Conservation (phyloP, 1,140 invertebrate species). For the Heliothis subflexa region DNA sequence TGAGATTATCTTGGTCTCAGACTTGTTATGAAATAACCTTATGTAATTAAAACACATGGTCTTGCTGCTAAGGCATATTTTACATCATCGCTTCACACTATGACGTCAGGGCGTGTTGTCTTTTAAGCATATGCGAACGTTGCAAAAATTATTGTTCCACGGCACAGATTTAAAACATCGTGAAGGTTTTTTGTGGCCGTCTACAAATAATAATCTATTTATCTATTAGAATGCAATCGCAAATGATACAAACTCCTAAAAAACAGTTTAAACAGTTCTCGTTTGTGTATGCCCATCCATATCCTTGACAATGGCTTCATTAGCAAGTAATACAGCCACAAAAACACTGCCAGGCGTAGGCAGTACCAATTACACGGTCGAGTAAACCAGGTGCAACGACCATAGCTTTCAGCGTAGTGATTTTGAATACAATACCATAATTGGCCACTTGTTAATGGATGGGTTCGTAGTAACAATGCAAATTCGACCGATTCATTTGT, state of each 20-base stretch:
- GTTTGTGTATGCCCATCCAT: constrained; percentile 6
- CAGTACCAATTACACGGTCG: constrained; percentile 67
- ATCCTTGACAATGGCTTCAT: constrained; percentile 41
- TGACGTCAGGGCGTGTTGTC: constrained; percentile 18
- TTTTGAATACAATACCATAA: constrained; percentile 62
- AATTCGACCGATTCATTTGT: constrained; percentile 47
- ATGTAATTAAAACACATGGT: constrained; percentile 28
- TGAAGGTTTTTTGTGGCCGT: background rate
- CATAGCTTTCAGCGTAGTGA: constrained; percentile 55
- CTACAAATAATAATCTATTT: background rate
- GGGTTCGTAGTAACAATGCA: constrained; percentile 45
- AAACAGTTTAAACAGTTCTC: background rate
- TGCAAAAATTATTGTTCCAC: background rate
- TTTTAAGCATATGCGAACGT: background rate
- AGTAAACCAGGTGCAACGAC: constrained; percentile 64
- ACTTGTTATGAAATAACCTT: constrained; percentile 5
- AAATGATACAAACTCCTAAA: background rate
- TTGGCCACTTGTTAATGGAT: constrained; percentile 56
- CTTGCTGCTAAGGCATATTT: background rate
- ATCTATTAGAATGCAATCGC: background rate
- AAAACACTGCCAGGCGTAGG: constrained; percentile 48
- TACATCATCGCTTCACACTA: constrained; percentile 5
- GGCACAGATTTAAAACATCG: constrained; percentile 8
- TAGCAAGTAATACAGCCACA: constrained; percentile 37
- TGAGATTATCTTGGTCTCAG: background rate